Conservation (phyloP, 2,113 vertebrate genomes). For the Donacobius atricapilla region DNA sequence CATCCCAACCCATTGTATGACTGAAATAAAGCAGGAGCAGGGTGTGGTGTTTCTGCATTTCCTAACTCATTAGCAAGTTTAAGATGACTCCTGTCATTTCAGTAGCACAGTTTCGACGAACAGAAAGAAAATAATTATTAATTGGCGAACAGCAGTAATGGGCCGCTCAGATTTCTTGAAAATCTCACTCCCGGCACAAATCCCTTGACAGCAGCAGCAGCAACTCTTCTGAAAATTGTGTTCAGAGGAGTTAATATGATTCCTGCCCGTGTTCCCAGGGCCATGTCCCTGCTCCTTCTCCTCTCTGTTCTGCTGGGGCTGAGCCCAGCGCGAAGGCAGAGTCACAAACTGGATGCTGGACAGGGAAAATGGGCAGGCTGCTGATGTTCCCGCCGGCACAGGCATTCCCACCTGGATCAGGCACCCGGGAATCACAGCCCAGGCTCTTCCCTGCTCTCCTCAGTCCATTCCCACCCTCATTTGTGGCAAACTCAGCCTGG, state of each 20-base stretch:
- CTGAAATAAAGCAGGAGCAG: conserved; percentile 16
- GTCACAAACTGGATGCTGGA: accelerated
- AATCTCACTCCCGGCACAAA: neutral
- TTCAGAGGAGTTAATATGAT: neutral
- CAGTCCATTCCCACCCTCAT: neutral
- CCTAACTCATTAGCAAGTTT: neutral
- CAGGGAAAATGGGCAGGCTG: neutral
- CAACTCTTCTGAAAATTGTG: neutral
- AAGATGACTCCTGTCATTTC: neutral
- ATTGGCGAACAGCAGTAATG: neutral
- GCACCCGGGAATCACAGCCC: neutral
- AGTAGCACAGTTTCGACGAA: neutral
- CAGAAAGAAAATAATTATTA: neutral
- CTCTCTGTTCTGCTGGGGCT: accelerated
- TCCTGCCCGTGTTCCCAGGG: neutral
- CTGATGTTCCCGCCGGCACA: neutral
- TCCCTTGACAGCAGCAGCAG: neutral
- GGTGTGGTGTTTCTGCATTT: conserved; percentile 47
- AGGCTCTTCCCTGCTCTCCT: neutral
- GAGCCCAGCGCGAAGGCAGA: accelerated
- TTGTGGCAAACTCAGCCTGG: neutral
- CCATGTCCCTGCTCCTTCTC: neutral
- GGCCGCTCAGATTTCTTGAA: neutral
- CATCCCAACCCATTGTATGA: neutral
- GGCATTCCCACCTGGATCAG: neutral